Conservation (phyloP, 2,888 invertebrate species). For the Sphinx pinastri region DNA sequence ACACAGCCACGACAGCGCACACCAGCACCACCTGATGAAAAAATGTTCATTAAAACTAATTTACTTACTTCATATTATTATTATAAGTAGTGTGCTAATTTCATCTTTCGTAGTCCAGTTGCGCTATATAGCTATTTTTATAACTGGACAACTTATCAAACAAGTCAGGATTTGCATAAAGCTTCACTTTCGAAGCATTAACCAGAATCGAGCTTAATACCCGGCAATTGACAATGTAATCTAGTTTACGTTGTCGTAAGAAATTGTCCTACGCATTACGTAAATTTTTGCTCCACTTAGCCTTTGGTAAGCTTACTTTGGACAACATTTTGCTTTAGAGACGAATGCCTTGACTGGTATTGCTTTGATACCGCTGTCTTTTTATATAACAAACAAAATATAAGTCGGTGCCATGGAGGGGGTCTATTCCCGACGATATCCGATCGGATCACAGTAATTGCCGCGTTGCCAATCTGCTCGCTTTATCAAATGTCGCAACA, state of each 20-base stretch:
- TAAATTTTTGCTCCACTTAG: slow-evolving; percentile 47
- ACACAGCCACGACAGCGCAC: slow-evolving; percentile 66
- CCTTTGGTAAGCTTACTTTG: slow-evolving; percentile 71
- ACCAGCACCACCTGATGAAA: slow-evolving; percentile 60
- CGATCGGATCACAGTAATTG: slow-evolving; percentile 80
- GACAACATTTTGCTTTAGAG: slow-evolving; percentile 79
- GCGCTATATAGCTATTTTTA: slow-evolving; percentile 8
- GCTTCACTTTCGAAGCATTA: slow-evolving; percentile 29
- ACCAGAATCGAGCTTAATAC: slow-evolving; percentile 33
- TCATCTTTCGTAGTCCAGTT: not conserved
- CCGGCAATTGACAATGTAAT: slow-evolving; percentile 45
- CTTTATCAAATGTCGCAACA: slow-evolving; percentile 75
- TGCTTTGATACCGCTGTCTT: slow-evolving; percentile 72
- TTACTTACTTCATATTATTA: not conserved
- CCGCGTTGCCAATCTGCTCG: slow-evolving; percentile 76
- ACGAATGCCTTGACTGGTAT: slow-evolving; percentile 77
- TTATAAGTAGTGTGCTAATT: not conserved
- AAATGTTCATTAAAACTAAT: slow-evolving; percentile 27
- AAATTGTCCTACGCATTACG: slow-evolving; percentile 53
- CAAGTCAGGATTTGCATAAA: slow-evolving; percentile 25
- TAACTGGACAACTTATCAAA: slow-evolving; percentile 14
- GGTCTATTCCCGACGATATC: slow-evolving; percentile 77
- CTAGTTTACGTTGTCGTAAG: slow-evolving; percentile 41
- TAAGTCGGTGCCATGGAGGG: slow-evolving; percentile 65
- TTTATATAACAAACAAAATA: slow-evolving; percentile 83